These are phyloP conservation scores for Acomys russatus DNA, from an alignment of 2,797 vertebrate genomes.

Conservation along the genomic window DNA sequence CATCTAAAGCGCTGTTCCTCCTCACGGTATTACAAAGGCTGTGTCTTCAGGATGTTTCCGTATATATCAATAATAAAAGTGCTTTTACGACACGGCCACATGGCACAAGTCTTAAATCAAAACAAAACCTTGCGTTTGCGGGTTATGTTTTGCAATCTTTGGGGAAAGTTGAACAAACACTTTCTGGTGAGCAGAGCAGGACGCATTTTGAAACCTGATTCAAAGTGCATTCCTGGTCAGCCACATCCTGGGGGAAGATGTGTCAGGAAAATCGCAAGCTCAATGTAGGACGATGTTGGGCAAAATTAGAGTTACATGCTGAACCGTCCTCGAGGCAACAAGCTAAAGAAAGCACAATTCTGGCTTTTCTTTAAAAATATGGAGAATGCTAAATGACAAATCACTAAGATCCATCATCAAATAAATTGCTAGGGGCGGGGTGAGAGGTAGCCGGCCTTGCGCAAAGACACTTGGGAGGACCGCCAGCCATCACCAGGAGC, in stretches of 20 bases:
- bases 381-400: background rate
- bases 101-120: conserved; percentile 39
- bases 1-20: background rate
- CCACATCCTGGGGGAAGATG: background rate
- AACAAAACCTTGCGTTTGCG: conserved; percentile 16
- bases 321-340: background rate
- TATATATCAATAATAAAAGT: background rate
- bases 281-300: background rate
- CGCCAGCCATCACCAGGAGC: background rate
- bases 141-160: conserved; percentile 41
- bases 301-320: background rate
- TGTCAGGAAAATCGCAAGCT: background rate
- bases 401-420: background rate
- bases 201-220: conserved; percentile 61
- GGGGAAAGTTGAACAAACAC: conserved; percentile 47
- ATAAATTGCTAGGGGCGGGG: background rate
- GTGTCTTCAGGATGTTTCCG: conserved; percentile 10
- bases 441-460: background rate
- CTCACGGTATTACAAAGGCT: background rate
- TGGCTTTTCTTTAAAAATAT: conserved; percentile 34
- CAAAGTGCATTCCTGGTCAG: background rate
- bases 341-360: background rate
- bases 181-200: background rate
- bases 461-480: background rate
- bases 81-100: background rate